Evolutionary conservation across 2,113 vertebrate genomes (phyloP).

Genomic region (Numida meleagris): DNA sequence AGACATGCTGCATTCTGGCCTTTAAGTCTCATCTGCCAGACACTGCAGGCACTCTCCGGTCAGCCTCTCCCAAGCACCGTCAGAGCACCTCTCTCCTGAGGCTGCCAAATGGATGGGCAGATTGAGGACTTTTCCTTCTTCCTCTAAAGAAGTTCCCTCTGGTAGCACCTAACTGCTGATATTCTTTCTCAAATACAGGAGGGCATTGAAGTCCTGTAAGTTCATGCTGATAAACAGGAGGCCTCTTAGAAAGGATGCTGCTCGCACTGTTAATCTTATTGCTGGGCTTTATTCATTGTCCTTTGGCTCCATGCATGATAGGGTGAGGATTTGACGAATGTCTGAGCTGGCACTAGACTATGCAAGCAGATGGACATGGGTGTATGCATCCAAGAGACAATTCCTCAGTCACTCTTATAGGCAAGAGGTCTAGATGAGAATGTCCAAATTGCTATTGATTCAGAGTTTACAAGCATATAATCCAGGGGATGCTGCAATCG

Average conservation of each 20-base stretch:
- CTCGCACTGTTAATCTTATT: background rate
- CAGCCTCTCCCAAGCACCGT: background rate
- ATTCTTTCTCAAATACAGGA: background rate
- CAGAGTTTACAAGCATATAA: background rate
- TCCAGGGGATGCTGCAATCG: background rate
- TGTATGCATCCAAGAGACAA: background rate
- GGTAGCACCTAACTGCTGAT: background rate
- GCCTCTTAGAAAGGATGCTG: background rate
- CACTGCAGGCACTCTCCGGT: background rate
- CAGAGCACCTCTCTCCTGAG: background rate
- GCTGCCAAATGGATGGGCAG: background rate
- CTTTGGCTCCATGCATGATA: background rate
- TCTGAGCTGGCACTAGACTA: background rate
- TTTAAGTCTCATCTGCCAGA: background rate
- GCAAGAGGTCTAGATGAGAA: background rate
- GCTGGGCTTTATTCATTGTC: background rate
- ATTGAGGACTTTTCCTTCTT: background rate
- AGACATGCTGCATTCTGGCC: background rate
- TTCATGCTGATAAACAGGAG: background rate
- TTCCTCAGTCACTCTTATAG: background rate
- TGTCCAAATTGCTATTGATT: background rate
- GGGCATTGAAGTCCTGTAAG: background rate
- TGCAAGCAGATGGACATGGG: conserved; percentile 24
- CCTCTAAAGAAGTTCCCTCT: background rate
- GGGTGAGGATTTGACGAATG: conserved; percentile 10